Conservation (phyloP, 2,113 vertebrate genomes). For the Macroglossus sobrinus region DNA sequence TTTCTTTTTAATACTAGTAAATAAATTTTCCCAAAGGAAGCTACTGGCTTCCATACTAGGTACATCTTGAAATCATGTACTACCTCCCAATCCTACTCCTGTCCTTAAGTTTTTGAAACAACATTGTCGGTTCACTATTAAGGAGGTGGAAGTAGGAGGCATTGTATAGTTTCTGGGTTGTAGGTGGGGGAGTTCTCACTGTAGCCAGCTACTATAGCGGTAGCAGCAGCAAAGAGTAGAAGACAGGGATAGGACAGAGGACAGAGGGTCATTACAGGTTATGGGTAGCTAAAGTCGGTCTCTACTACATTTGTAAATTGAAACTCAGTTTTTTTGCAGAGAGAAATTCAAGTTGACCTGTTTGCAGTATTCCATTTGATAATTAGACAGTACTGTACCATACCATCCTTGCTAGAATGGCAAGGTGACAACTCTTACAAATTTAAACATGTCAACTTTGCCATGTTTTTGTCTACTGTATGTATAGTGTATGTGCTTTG, state of each 20-base stretch:
- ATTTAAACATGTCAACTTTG: background rate
- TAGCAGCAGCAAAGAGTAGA: background rate
- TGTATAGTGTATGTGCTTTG: background rate
- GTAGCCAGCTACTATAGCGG: background rate
- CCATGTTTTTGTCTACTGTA: background rate
- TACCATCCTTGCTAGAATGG: background rate
- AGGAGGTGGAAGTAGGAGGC: background rate
- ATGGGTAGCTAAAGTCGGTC: background rate
- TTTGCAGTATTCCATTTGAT: slow-evolving; percentile 32
- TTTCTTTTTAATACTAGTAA: background rate
- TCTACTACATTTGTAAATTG: background rate
- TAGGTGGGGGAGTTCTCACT: background rate
- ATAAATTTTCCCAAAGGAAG: background rate
- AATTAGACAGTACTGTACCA: background rate
- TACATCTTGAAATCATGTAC: background rate
- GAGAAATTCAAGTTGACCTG: background rate
- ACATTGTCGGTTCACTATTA: background rate
- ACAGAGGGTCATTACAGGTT: background rate
- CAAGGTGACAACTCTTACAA: background rate
- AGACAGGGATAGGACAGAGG: background rate
- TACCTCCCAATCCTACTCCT: background rate
- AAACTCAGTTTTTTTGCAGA: slow-evolving; percentile 9
- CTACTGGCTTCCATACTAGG: background rate
- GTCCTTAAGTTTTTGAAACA: background rate
- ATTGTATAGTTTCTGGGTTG: background rate